Evolutionary conservation across 2,113 vertebrate genomes (phyloP).

Genomic region (Upupa epops): DNA sequence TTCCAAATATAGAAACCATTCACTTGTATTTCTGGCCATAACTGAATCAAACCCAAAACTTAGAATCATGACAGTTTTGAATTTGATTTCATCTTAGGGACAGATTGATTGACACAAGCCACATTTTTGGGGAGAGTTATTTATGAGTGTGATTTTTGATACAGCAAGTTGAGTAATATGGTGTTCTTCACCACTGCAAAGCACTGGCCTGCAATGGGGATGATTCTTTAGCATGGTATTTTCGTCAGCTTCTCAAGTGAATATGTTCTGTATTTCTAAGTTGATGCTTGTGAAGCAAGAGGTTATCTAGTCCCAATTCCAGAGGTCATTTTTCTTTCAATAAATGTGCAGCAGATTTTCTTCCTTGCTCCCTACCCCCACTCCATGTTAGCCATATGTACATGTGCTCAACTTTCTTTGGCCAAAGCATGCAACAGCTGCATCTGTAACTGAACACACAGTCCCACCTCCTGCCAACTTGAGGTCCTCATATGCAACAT

Average conservation of each 20-base stretch:
- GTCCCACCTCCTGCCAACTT: background rate
- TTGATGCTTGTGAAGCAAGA: background rate
- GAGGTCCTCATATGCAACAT: background rate
- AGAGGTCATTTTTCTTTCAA: background rate
- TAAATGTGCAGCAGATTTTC: background rate
- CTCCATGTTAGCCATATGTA: background rate
- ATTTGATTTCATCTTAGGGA: background rate
- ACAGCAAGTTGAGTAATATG: background rate
- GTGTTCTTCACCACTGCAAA: background rate
- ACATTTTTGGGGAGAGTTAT: background rate
- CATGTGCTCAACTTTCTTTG: background rate
- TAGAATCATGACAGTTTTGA: background rate
- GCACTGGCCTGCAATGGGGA: background rate
- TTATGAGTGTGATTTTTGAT: background rate
- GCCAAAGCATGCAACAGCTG: background rate
- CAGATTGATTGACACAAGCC: background rate
- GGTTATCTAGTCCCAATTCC: background rate
- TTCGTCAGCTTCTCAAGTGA: background rate
- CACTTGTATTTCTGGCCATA: background rate
- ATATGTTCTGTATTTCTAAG: background rate
- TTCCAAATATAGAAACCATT: background rate
- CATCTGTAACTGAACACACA: background rate
- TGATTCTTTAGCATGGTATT: background rate
- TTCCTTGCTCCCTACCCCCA: background rate
- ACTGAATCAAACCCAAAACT: background rate